Base-by-base conservation (phyloP, 2,797 vertebrate species). In the Schizopygopsis malacanthus region DNA sequence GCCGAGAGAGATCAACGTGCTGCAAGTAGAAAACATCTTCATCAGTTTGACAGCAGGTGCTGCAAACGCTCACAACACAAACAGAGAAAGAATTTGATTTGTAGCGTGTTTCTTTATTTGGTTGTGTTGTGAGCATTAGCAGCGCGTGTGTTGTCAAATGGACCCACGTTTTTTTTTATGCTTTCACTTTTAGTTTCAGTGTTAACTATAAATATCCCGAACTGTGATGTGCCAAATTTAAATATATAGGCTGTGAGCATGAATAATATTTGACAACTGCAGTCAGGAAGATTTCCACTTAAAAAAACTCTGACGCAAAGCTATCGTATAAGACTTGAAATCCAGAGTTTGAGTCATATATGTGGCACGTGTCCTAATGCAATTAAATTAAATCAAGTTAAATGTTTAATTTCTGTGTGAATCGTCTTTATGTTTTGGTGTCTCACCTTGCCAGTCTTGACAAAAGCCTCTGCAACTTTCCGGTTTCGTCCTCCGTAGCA, bases 401-500 rank as follows among this genome's bases (percentile, higher is more conserved):
- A 1, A 15, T 63, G 1, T 28, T 13, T 63, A 0, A 63, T 50
- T 43, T 63, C 43, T 79, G 0, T 16, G 39, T 28, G 56, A 28
- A 28, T 25, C 28, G 6, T 76, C 11, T 61, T 67, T 43, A 41
- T 16, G 10, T 28, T 65, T 18, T 33, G 28, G 6, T 11, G 5
- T 33, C 91, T 91, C 69, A 96, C 95, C 93, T 94, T 96, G 85
- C 97, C 97, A 0, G 98, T 98, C 86, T 93, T 96, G 71, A 92
- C 97, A n/a, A 99, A 99, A 13, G 98, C 97, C 89, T 99, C 98
- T 0, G 97, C 97, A 9, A 99, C 97, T 84, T 95, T 97, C 67
- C 97, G 97, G 93, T 99, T 99, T 85, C 98, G 97, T 52, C 98
- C 98, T 0, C 97, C 97, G 0, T 99, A 99, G 92, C 98, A 99